Percentiles rank a stretch among this genome's conserved stretches.
Conservation (phyloP, 2,888 invertebrate species). For the Limnephilus rhombicus region DNA sequence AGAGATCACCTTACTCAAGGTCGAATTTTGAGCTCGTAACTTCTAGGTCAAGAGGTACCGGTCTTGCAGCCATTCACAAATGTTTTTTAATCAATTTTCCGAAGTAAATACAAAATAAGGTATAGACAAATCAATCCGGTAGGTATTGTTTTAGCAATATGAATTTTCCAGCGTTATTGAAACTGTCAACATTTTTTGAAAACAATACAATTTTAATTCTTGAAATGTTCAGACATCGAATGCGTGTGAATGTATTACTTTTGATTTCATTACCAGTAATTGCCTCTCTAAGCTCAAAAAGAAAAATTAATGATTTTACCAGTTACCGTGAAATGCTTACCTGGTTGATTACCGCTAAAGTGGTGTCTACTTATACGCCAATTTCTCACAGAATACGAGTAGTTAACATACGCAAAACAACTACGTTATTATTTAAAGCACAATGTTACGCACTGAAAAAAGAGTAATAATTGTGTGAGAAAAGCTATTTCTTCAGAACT, state of each 20-base stretch:
- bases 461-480: background rate
- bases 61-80: too few relatives aligned
- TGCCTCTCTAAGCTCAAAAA: background rate
- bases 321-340: constrained; percentile 3
- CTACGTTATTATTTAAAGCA: background rate
- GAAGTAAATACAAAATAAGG: too few relatives aligned
- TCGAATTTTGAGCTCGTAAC: too few relatives aligned
- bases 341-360: constrained; percentile 7
- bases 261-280: background rate
- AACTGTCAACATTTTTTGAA: too few relatives aligned
- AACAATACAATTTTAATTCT: too few relatives aligned
- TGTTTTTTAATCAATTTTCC: too few relatives aligned
- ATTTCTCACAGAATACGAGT: background rate
- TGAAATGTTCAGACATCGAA: too few relatives aligned
- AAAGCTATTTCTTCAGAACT: background rate
- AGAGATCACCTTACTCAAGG: too few relatives aligned
- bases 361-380: background rate
- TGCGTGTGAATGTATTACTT: background rate
- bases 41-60: too few relatives aligned
- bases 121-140: too few relatives aligned
- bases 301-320: background rate
- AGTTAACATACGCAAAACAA: background rate
- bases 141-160: too few relatives aligned
- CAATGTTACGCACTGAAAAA: background rate
- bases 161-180: too few relatives aligned